phyloP scores from a whole-genome alignment of 2,888 invertebrate genomes.

The Clunio marinus region DNA sequence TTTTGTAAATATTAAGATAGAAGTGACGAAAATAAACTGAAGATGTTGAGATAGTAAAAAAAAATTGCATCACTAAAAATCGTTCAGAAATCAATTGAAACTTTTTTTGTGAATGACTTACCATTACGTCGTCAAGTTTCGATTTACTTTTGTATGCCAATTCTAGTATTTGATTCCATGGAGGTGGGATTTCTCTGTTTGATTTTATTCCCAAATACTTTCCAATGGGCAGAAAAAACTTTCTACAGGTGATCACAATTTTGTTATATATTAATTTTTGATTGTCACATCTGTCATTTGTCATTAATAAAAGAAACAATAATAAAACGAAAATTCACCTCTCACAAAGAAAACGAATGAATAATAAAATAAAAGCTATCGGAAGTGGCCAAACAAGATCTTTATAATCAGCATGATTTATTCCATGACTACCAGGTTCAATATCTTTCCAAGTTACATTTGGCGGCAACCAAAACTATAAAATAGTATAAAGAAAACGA shows the following conservation, averaged over 20 bases:
- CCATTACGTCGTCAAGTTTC: no score
- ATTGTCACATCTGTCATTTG: neutral
- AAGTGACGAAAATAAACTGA: no score
- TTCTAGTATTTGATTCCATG: constrained; percentile 69
- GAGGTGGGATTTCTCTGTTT: constrained; percentile 69
- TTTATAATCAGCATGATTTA: constrained; percentile 70
- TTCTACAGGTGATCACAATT: constrained; percentile 54
- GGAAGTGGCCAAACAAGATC: constrained; percentile 78
- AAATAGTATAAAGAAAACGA: no score
- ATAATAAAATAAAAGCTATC: constrained; percentile 63
- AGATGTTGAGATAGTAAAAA: no score
- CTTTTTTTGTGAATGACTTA: neutral
- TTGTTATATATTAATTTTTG: neutral
- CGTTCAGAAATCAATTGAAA: neutral
- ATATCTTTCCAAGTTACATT: constrained; percentile 87
- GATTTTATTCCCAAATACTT: constrained; percentile 76
- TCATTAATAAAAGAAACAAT: neutral
- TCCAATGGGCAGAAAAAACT: constrained; percentile 77
- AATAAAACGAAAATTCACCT: no score
- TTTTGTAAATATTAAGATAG: no score
- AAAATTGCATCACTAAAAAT: neutral
- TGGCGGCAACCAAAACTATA: constrained; percentile 85
- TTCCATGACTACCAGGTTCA: constrained; percentile 66
- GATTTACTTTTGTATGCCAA: neutral
- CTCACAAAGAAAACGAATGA: neutral